Evolutionary conservation across 2,797 vertebrate species (phyloP).

Genomic region (Adelosebastes latens): DNA sequence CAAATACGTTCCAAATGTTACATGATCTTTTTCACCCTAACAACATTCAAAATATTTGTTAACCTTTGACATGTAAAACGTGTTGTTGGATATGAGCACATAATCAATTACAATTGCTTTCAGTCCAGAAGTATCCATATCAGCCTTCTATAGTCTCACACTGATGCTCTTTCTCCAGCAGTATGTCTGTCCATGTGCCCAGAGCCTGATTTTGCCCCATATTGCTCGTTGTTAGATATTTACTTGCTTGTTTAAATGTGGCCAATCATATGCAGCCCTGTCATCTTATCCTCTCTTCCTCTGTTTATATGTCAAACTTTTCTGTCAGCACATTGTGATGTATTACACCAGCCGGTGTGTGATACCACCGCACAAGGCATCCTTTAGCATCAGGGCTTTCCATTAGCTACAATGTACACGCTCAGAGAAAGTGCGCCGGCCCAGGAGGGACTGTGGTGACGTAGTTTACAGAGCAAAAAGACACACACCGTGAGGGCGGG

Average conservation of each 20-base stretch:
- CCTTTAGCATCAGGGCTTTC: no score
- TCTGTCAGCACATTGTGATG: not conserved
- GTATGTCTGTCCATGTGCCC: slow-evolving; percentile 61
- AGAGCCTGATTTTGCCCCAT: not conserved
- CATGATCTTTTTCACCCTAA: not conserved
- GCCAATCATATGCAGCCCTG: not conserved
- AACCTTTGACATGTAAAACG: not conserved
- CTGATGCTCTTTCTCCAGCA: slow-evolving; percentile 37
- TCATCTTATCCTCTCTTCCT: not conserved
- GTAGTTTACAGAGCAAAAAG: no score
- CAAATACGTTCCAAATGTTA: not conserved
- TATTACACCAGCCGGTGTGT: no score
- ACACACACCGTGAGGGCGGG: no score
- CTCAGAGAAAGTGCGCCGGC: no score
- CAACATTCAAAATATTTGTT: not conserved
- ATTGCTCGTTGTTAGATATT: slow-evolving; percentile 15
- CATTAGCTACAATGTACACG: no score
- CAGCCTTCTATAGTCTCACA: not conserved
- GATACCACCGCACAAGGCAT: no score
- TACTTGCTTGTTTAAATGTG: not conserved
- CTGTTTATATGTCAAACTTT: not conserved
- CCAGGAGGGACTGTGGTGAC: no score
- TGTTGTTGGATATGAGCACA: not conserved
- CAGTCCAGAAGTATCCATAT: not conserved
- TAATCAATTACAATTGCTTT: not conserved